Evolutionary conservation across 2,888 invertebrate species (phyloP).

Genomic region (Busseola fusca): DNA sequence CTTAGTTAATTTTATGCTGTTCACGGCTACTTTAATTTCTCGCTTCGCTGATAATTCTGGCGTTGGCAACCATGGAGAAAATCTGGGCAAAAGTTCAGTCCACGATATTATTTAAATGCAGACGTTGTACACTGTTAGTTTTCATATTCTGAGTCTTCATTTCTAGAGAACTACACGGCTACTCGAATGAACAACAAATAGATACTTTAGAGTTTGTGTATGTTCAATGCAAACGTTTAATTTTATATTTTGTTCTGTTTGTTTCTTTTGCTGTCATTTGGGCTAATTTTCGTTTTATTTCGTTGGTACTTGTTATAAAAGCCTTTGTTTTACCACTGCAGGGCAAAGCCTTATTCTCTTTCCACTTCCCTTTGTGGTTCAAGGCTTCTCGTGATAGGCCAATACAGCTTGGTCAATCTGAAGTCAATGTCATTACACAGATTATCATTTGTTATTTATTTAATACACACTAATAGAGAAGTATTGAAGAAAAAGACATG

Average conservation of each 20-base stretch:
- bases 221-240: conserved; percentile 21
- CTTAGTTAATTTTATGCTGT: conserved; percentile 86
- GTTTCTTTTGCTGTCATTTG: neutral
- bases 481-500: too few species aligned
- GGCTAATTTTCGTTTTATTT: neutral
- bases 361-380: neutral
- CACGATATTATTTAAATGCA: conserved; percentile 78
- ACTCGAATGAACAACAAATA: conserved; percentile 46
- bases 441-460: neutral
- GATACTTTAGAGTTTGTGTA: conserved; percentile 33
- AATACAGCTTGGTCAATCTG: neutral
- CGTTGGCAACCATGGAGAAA: conserved; percentile 79
- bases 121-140: conserved; percentile 66
- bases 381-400: neutral
- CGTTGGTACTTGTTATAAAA: too few species aligned
- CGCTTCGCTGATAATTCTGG: conserved; percentile 85
- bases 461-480: too few species aligned
- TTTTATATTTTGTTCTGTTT: conserved; percentile 5
- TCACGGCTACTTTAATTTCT: conserved; percentile 87
- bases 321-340: too few species aligned
- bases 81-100: conserved; percentile 76
- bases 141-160: conserved; percentile 60
- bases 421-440: neutral
- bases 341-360: too few species aligned
- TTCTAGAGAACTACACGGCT: conserved; percentile 51